Percentiles rank a stretch among this genome's conserved stretches.
Conservation (phyloP, 1,140 invertebrate genomes). For the Ladona fulva region DNA sequence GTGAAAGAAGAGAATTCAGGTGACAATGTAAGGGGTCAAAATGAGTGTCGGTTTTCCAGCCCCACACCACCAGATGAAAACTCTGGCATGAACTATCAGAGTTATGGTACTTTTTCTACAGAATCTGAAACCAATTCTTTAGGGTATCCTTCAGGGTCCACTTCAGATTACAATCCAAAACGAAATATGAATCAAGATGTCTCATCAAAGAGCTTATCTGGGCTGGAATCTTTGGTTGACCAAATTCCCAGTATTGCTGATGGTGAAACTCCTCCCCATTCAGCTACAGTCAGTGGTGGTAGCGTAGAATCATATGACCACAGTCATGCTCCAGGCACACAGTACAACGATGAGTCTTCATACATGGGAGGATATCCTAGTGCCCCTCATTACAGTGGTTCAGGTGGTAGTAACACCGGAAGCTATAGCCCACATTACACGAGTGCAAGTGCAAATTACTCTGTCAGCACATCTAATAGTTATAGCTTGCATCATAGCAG, state of each 20-base stretch:
- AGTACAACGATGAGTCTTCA: slow-evolving; percentile 23
- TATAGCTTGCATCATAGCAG: slow-evolving; percentile 23
- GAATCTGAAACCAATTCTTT: slow-evolving; percentile 27
- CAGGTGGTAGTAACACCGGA: slow-evolving; percentile 11
- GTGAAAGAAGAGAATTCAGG: slow-evolving; percentile 12
- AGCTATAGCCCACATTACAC: slow-evolving; percentile 22
- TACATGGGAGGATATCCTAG: slow-evolving; percentile 29
- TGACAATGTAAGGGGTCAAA: slow-evolving; percentile 12
- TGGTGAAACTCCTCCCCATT: slow-evolving; percentile 35
- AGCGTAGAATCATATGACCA: slow-evolving; percentile 19
- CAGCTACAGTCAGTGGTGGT: slow-evolving; percentile 27
- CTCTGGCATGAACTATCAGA: slow-evolving; percentile 31
- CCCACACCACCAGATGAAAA: slow-evolving; percentile 34
- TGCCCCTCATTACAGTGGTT: slow-evolving; percentile 21
- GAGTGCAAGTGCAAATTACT: slow-evolving; percentile 26
- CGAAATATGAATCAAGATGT: slow-evolving; percentile 51
- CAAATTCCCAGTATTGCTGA: slow-evolving; percentile 82
- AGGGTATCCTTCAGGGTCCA: slow-evolving; percentile 27
- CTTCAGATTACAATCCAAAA: slow-evolving; percentile 24
- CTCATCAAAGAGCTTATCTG: slow-evolving; percentile 76
- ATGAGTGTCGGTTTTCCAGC: slow-evolving; percentile 44
- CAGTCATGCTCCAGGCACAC: slow-evolving; percentile 17
- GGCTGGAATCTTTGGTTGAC: slow-evolving; percentile 78
- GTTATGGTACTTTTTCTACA: slow-evolving; percentile 30
- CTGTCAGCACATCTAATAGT: slow-evolving; percentile 24